Evolutionary conservation across 35 echinoderm and acorn worm genomes (phyloP), one percentile per base, ranked within the genome.

Genomic region (Chiridota heheva): DNA sequence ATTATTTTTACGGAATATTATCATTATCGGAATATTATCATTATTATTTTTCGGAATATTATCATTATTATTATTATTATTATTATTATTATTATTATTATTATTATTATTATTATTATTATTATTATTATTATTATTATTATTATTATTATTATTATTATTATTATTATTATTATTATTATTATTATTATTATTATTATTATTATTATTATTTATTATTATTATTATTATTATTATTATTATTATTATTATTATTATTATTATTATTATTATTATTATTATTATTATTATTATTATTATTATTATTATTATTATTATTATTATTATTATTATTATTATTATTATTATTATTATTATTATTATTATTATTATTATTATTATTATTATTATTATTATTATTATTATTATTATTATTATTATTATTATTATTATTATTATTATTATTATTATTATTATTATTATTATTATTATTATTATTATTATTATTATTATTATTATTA

Each of bases 1-100:
- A 53, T 53, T 22, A 53, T 53, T 22, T 53, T 53, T 22, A 53
- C 22, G 22, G n/a, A n/a, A n/a, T n/a, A n/a, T n/a, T n/a, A n/a
- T n/a, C n/a, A n/a, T n/a, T n/a, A n/a, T n/a, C n/a, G 48, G 48
- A 22, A 53, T 53, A 22, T 53, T 53, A 53, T 53, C 48, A 53
- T 53, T 53, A 22, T 53, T 53, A 53, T 53, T 22, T 12, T 53
- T 53, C 12, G 12, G 10, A 53, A 13, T 53, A 22, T 53, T 53
- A 22, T 53, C 22, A 53, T 53, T 53, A 22, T 22, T 53, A 22
- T 53, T 53, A 22, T 53, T 53, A 53, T 53, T 53, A 22, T 53
- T 53, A 53, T 53, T 53, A 22, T 53, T 53, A 53, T 53, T 53
- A 22, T 53, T 53, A 53, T 53, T 53, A 22, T 53, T 53, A 53